Conservation (phyloP, 2,888 invertebrate genomes). For the Mycogona germanica region DNA sequence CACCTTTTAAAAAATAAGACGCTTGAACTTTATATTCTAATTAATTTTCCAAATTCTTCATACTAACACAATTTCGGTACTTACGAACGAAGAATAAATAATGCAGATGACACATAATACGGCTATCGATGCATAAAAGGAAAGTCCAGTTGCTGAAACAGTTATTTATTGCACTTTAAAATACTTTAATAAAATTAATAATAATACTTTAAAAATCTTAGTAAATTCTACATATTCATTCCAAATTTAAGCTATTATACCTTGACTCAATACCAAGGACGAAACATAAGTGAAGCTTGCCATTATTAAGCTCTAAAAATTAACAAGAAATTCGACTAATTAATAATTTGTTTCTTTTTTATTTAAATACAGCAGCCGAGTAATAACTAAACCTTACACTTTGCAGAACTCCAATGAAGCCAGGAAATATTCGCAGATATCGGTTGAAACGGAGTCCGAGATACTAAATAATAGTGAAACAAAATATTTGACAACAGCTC, state of each 20-base stretch:
- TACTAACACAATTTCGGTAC: not conserved
- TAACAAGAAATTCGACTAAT: no score
- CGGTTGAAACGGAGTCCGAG: conserved; percentile 3
- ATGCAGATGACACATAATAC: conserved; percentile 8
- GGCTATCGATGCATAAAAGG: conserved; percentile 1
- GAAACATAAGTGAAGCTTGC: conserved; percentile 5
- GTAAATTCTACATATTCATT: no score
- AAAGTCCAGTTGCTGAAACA: conserved; percentile 8
- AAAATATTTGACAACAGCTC: no score
- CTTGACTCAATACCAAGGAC: conserved; percentile 10
- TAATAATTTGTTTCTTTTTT: no score
- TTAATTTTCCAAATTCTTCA: no score
- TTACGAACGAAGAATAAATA: conserved; percentile 5
- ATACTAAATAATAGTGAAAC: conserved; percentile 4
- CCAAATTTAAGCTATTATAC: no score
- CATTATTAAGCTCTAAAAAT: conserved; percentile 10
- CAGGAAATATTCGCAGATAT: conserved; percentile 8
- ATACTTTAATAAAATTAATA: no score
- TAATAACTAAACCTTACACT: not conserved
- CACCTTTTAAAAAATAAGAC: no score
- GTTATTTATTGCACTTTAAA: no score
- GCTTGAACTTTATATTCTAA: no score
- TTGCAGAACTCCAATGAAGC: conserved; percentile 6
- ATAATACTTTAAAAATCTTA: no score
- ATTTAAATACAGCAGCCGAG: no score